Conservation (phyloP, 2,113 vertebrate species). For the Sphyrna mokarran region DNA sequence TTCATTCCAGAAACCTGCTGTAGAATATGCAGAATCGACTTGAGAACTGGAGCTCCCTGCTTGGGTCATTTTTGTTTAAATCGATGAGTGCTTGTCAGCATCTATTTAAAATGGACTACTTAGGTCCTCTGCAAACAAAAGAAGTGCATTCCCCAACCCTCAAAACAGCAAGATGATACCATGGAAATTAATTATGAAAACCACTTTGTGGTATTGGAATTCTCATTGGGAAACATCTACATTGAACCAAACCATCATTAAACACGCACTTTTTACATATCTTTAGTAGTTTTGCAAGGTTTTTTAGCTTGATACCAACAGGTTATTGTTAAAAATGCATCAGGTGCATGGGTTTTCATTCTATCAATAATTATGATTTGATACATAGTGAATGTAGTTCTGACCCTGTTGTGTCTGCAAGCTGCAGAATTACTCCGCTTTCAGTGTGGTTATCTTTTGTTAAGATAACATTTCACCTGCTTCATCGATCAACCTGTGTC, state of each 20-base stretch:
- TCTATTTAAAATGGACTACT: neutral
- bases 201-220: neutral
- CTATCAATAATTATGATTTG: neutral
- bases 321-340: neutral
- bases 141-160: neutral
- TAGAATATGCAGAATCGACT: neutral
- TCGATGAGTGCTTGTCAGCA: neutral
- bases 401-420: neutral
- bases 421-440: neutral
- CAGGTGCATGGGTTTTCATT: neutral
- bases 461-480: constrained; percentile 10
- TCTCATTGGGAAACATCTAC: neutral
- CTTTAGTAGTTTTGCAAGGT: neutral
- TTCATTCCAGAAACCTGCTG: neutral
- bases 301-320: neutral
- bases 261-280: neutral
- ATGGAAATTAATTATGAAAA: constrained; percentile 9
- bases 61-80: neutral
- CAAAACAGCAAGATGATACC: neutral
- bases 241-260: neutral
- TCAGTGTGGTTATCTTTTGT: neutral
- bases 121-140: no score
- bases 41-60: neutral
- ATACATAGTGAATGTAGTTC: neutral
- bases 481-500: neutral